A percentile compares a stretch with the other conserved stretches of the same genome.
phyloP scores from a whole-genome alignment of 1,140 invertebrate genomes.

The Neoseiulus cucumeris region DNA sequence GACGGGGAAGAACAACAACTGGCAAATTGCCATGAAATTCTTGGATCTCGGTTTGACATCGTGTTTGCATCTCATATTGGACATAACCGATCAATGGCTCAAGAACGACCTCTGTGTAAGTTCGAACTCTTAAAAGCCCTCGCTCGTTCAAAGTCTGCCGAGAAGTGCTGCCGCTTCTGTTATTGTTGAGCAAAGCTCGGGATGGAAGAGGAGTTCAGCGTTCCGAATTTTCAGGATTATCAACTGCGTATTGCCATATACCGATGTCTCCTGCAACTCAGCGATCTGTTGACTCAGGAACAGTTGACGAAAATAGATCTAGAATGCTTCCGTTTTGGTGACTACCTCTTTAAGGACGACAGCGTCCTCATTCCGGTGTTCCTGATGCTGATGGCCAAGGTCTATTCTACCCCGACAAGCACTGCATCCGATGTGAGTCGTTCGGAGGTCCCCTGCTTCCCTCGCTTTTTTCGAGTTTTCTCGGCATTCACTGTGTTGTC shows the following conservation, averaged over 20 bases:
- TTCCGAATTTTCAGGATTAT: slow-evolving; percentile 1
- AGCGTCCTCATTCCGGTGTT: neutral
- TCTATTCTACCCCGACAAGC: neutral
- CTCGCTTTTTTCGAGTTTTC: neutral
- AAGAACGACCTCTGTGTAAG: slow-evolving; percentile 7
- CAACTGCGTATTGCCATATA: neutral
- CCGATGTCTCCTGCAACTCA: neutral
- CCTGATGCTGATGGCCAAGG: neutral
- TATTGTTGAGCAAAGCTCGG: too few species aligned
- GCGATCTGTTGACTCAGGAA: neutral
- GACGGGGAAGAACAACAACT: neutral
- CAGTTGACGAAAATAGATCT: neutral
- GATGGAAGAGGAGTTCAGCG: too few species aligned
- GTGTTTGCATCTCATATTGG: neutral
- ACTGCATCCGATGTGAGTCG: neutral
- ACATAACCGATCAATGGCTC: slow-evolving; percentile 4
- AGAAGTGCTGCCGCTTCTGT: too few species aligned
- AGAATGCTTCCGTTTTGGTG: neutral
- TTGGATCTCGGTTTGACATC: neutral
- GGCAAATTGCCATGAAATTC: neutral
- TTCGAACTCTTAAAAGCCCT: too few species aligned
- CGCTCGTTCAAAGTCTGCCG: too few species aligned
- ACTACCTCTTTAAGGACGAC: neutral
- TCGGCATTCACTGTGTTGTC: too few species aligned
- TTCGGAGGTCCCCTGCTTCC: neutral